Evolutionary conservation across 2,888 invertebrate genomes (phyloP).

Genomic region (Euspilapteryx auroguttella): DNA sequence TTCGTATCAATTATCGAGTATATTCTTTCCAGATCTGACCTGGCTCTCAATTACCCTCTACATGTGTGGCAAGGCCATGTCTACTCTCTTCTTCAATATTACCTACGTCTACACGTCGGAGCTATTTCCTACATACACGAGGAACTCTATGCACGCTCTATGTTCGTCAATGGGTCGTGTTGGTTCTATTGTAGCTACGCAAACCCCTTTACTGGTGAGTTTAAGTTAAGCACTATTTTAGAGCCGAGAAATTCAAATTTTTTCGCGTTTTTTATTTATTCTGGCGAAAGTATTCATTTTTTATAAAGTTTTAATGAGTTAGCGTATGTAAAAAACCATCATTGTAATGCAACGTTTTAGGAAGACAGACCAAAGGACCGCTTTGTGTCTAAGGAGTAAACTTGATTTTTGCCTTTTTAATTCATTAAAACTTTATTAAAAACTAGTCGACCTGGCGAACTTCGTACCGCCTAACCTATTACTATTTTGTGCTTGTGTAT

Average conservation of each 20-base stretch:
- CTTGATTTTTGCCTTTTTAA: not conserved
- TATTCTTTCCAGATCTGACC: slow-evolving; percentile 11
- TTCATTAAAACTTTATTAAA: too few species aligned
- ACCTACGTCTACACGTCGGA: slow-evolving; percentile 64
- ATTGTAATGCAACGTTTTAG: too few species aligned
- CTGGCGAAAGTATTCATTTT: too few species aligned
- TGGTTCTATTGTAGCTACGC: slow-evolving; percentile 5
- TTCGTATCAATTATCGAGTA: not conserved
- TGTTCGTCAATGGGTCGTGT: slow-evolving; percentile 5
- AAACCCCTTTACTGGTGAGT: slow-evolving; percentile 5
- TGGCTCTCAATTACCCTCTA: slow-evolving; percentile 23
- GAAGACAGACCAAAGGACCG: not conserved
- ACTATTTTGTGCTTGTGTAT: too few species aligned
- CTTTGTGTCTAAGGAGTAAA: not conserved
- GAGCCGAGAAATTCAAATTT: too few species aligned
- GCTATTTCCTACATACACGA: slow-evolving; percentile 64
- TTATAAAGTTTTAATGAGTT: too few species aligned
- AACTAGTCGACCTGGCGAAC: too few species aligned
- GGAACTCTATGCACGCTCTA: slow-evolving; percentile 60
- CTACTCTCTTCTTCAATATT: slow-evolving; percentile 51
- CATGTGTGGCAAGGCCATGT: slow-evolving; percentile 50
- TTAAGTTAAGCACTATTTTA: too few species aligned
- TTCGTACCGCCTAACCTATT: too few species aligned
- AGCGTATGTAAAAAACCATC: too few species aligned
- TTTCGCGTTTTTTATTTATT: too few species aligned